Base-by-base conservation (phyloP, 2,888 invertebrate species). In the Pteria penguin region DNA sequence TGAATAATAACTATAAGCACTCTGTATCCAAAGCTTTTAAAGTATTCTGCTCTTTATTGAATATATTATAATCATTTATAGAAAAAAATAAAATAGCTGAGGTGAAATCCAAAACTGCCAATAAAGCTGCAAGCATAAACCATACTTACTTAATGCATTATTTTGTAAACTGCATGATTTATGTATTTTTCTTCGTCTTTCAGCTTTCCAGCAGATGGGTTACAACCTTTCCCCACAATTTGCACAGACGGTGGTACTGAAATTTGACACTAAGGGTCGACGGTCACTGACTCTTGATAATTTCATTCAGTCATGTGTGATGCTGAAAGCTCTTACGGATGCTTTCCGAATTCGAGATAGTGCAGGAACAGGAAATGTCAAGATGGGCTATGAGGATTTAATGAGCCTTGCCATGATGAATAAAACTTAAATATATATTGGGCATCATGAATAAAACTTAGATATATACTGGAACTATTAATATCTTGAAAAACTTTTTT, bases 301-400 rank as follows among this genome's bases (percentile, higher is more conserved):
- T 86, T 97, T 97, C 90, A 97, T 97, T 84, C 96, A 97, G 54
- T 91, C 96, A 14, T 97, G 97, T 91, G 96, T 97, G 11, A 96
- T 97, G 93, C 95, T 97, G 81, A 97, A 97, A 90, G 91, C 91
- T 4, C 83, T 93, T 82, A 92, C 93, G 31, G 97, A 98, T 90
- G 96, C 96, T 27, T 98, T 98, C 91, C 94, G 95, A 87, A 93
- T 94, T 72, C 94, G 96, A 69, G 98, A 98, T 90, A 94, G 94
- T 0, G 95, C 96, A 84, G 94, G 95, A 92, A 95, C 95, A 86
- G 98, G 98, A 45, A 93, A 94, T 5, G 97, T 98, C 69, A 95
- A 95, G 1, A 95, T 98, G 89, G 95, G 94, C 31, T 98, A 98
- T 90, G 98, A 98, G 93, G 98, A 98, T 89, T 98, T 98, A 89